These are phyloP conservation scores for Heliconius aoede DNA, from an alignment of 2,888 invertebrate species.

Conservation along the genomic window DNA sequence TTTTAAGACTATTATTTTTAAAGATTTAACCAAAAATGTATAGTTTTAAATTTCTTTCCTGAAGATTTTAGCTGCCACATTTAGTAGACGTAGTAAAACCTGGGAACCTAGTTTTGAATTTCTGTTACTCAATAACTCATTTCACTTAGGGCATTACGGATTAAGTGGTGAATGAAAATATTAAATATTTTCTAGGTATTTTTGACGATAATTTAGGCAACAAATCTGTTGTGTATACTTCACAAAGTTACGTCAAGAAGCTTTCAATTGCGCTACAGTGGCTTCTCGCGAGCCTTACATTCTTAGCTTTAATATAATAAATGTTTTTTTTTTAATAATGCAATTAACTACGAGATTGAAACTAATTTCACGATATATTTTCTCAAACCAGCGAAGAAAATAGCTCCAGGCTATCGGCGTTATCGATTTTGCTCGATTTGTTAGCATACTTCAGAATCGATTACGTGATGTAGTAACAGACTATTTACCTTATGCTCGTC, in stretches of 20 bases:
- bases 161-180: too few species aligned
- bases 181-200: neutral
- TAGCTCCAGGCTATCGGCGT: conserved; percentile 43
- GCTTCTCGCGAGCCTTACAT: neutral
- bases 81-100: too few species aligned
- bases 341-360: conserved; percentile 33
- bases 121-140: too few species aligned
- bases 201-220: neutral
- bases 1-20: too few species aligned
- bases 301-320: neutral
- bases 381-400: conserved; percentile 41
- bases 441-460: conserved; percentile 65
- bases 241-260: neutral
- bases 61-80: too few species aligned
- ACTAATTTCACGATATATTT: conserved; percentile 43
- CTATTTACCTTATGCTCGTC: conserved; percentile 26
- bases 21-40: too few species aligned
- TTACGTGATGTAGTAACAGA: conserved; percentile 56
- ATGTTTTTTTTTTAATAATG: conserved; percentile 14
- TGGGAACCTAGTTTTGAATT: too few species aligned
- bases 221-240: neutral
- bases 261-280: neutral
- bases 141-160: too few species aligned
- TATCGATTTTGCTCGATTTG: conserved; percentile 58
- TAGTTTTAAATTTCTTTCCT: too few species aligned